Evolutionary conservation across 1,140 invertebrate species (phyloP), one percentile per base, ranked within the genome.

Genomic region (Arctopsyche grandis): DNA sequence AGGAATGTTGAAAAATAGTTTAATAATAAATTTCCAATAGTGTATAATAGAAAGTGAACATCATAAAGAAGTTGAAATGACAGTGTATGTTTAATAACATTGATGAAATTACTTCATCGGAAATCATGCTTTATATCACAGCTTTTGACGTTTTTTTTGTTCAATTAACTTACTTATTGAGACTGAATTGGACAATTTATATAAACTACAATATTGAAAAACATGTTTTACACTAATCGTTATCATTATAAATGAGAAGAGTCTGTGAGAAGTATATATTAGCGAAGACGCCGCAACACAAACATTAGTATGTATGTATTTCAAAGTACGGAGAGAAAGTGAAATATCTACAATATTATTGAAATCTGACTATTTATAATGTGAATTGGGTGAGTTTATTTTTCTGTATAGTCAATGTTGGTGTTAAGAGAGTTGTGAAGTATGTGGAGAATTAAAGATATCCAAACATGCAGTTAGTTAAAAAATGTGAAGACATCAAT

Each of bases 61-160:
- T 66, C 22, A 63, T 63, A 76, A 12, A 66, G 16, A 48, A 24
- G 44, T 58, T 69, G 38, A 77, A 69, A 69, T 48, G 44, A 69
- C 14, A 75, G 60, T 77, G 60, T 46, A 69, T 48, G 75, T 76
- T 38, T 26, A 38, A 71, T 46, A 75, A 78, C 60, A 60, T 46
- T 24, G 70, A 79, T 69, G 78, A 74, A 70, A 29, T 24, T 12
- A n/a, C 63, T 69, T 82, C 81, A 73, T 73, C 79, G 44, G 48
- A 75, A 71, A 80, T 76, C 73, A 82, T 80, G 79, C 81, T 79
- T 79, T 77, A 77, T 82, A 82, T 82, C 81, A 82, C 81, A 82
- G 81, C 77, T 80, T 82, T 82, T 82, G 81, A 82, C 81, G 81
- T 82, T 82, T 82, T 76, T 77, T 77, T 79, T 82, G 69, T 79